Base-by-base conservation (phyloP, 2,113 vertebrate genomes). In the Dascyllus trimaculatus region DNA sequence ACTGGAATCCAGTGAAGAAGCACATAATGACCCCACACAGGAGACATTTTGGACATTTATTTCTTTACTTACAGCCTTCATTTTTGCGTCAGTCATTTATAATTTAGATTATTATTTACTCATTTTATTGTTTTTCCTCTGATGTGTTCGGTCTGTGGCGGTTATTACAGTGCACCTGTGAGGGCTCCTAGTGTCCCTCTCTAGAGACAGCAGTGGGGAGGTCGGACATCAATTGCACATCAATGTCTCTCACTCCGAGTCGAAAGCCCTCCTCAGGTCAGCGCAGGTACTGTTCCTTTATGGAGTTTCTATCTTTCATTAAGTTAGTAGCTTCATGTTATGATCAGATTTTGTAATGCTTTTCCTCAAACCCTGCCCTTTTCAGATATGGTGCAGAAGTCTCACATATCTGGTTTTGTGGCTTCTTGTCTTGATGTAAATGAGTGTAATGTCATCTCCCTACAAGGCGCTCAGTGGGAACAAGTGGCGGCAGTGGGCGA, bases 381-480 rank as follows among this genome's bases (percentile, higher is more conserved):
- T 29, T 51, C 48, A 7, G 40, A 17, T 17, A 1, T n/a, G 7
- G 18, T n/a, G 8, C 48, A 48, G 61, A 49, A 26, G 4, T 8
- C 9, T 14, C 15, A 51, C 1, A 0, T n/a, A 52, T 46, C 35
- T 2, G 5, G 11, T 67, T 38, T 3, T 15, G 24, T 17, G 10
- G 5, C 43, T 19, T n/a, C 56, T 21, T 14, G 10, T 17, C 1
- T 2, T 4, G 1, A 43, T 19, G 6, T 61, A 56, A 60, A 60
- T n/a, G 7, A 17, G 24, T 40, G 26, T 56, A 1, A 71, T 82
- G 49, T 43, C 8, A n/a, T 69, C 22, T 82, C 54, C 40, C n/a
- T 46, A 82, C 82, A 93, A 99, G 97, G 94, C 96, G 96, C 87
- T 95, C 96, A 69, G 96, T 96, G 77, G 96, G 96, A 19, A 95